Percentiles rank a stretch among this genome's conserved stretches.
phyloP scores from a whole-genome alignment of 2,888 invertebrate species.

The Micropterix aruncella region DNA sequence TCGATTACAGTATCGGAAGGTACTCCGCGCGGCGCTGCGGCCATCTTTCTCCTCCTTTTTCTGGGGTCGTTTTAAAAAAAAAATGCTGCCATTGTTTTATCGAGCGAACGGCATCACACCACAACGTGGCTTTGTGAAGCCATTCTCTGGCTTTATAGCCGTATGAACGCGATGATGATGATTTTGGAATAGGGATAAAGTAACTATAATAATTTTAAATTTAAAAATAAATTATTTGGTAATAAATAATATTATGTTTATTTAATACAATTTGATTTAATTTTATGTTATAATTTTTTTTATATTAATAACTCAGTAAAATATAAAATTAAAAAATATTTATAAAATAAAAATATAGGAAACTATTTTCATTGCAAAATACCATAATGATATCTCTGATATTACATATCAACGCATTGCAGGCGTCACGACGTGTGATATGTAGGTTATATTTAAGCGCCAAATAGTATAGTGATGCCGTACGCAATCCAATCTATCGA shows the following conservation, averaged over 20 bases:
- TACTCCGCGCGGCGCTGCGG: neutral
- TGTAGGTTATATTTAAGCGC: neutral
- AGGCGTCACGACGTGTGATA: neutral
- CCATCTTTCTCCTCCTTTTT: neutral
- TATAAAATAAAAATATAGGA: neutral
- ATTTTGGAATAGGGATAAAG: too few relatives aligned
- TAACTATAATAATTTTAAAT: neutral
- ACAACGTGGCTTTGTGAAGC: neutral
- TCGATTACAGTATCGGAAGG: neutral
- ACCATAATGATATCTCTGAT: neutral
- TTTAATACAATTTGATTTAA: too few relatives aligned
- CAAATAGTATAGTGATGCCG: neutral
- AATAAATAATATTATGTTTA: neutral
- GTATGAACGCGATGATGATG: too few relatives aligned
- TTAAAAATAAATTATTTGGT: neutral
- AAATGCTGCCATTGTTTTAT: neutral
- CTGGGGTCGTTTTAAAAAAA: too few relatives aligned
- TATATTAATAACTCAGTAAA: neutral
- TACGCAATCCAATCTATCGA: neutral
- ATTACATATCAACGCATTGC: neutral
- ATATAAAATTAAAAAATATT: neutral
- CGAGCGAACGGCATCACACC: neutral
- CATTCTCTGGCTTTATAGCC: too few relatives aligned
- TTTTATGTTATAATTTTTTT: too few relatives aligned
- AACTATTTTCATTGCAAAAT: neutral